A percentile compares a stretch with the other conserved stretches of the same genome.
Evolutionary conservation across 2,797 vertebrate species (phyloP).

Genomic region (Dromococcyx pavoninus): DNA sequence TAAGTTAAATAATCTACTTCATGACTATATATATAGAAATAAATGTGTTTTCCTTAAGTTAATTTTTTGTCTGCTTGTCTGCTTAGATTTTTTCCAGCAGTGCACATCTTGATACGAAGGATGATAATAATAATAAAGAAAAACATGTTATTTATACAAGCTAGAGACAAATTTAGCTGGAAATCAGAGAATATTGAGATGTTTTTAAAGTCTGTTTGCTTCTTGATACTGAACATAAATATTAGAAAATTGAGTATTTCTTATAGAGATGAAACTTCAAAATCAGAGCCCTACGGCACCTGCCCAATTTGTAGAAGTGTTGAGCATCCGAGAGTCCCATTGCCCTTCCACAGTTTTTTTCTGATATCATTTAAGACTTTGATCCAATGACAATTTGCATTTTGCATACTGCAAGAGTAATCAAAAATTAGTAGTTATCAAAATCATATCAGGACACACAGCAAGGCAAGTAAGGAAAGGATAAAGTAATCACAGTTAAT

Average conservation of each 20-base stretch:
- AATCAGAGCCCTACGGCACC: background rate
- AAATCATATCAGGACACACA: background rate
- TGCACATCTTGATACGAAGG: background rate
- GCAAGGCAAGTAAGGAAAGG: background rate
- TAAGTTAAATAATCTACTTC: background rate
- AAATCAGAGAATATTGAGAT: background rate
- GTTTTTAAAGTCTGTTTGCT: background rate
- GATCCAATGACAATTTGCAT: background rate
- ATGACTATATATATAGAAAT: background rate
- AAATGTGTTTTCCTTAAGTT: background rate
- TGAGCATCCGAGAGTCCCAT: background rate
- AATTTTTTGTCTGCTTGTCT: background rate
- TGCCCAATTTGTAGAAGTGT: background rate
- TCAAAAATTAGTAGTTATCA: background rate
- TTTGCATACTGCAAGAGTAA: background rate
- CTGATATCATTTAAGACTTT: background rate
- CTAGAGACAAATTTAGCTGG: background rate
- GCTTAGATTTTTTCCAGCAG: background rate
- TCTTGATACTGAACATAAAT: background rate
- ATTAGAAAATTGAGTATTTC: background rate
- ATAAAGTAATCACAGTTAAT: background rate
- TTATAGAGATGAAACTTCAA: background rate
- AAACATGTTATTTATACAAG: background rate
- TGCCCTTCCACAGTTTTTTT: background rate
- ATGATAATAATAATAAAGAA: background rate